These are phyloP conservation scores for Chirona hameri DNA, from an alignment of 2,888 invertebrate species.

Conservation along the genomic window DNA sequence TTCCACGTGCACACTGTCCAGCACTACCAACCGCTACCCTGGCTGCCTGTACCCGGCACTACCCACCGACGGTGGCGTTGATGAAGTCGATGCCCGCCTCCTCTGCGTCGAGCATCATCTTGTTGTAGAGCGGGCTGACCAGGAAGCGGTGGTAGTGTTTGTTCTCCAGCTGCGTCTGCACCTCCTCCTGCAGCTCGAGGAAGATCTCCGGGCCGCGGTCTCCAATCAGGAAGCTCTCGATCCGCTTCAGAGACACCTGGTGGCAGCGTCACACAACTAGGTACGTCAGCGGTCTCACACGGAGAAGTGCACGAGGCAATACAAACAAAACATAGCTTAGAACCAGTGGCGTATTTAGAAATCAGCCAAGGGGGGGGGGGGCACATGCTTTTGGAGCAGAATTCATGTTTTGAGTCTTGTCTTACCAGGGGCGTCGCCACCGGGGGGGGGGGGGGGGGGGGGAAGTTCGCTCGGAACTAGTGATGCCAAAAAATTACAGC, in stretches of 20 bases:
- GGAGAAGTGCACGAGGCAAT: conserved; percentile 52
- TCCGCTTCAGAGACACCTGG: conserved; percentile 66
- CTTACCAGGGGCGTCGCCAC: too few species aligned
- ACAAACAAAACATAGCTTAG: too few species aligned
- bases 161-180: conserved; percentile 73
- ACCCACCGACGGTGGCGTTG: conserved; percentile 29
- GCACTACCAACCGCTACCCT: too few species aligned
- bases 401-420: too few species aligned
- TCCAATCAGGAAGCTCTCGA: conserved; percentile 82
- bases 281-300: not conserved
- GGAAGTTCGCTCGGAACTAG: too few species aligned
- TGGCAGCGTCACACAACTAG: not conserved
- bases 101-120: conserved; percentile 63
- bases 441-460: too few species aligned
- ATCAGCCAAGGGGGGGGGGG: too few species aligned
- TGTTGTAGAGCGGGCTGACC: conserved; percentile 77
- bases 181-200: conserved; percentile 77
- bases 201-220: conserved; percentile 84
- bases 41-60: too few species aligned
- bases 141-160: conserved; percentile 86
- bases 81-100: conserved; percentile 47
- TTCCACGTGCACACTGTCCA: too few species aligned
- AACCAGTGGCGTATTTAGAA: too few species aligned
- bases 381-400: too few species aligned
- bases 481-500: too few species aligned